Base-by-base conservation (phyloP, 2,888 invertebrate species). In the Eupithecia subumbrata region DNA sequence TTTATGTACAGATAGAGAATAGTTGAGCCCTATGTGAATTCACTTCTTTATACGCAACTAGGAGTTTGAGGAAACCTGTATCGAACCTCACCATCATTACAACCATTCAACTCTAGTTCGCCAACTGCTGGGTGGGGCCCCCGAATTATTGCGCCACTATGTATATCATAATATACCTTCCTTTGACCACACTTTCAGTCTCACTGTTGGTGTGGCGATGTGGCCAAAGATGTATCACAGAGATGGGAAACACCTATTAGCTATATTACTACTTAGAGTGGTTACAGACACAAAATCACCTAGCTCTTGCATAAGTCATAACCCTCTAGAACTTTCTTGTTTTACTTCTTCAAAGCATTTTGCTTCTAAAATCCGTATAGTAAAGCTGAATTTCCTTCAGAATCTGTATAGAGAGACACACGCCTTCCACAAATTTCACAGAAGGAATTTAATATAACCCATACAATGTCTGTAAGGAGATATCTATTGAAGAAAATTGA, bases 381-480 rank as follows among this genome's bases (percentile, higher is more conserved):
- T 16, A 69, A 34, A 69, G 67, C n/a, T 63, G 9, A 72, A 40
- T 69, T 68, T 75, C 68, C 30, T 48, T 25, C 22, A 16, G 7
- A 40, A 2, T 22, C 1, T 34, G n/a, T 69, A n/a, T 71, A 30
- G 30, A 68, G 71, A 76, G 76, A 73, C 12, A 18, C 9, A 43
- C 14, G 18, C 34, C 11, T 34, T 14, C n/a, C 25, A n/a, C 22
- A 22, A 69, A 66, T 60, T 69, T 69, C 12, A 52, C n/a, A 56
- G n/a, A 43, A 56, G 76, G 76, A 76, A 76, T 76, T 74, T 76
- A 76, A 74, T 76, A 64, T 72, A 74, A 66, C 74, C 71, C 76
- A 70, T 70, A 74, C 74, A 74, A 34, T 74, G 69, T 76, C 71
- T 73, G 69, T 34, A 70, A 73, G 67, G 67, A 76, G 71, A 71